Evolutionary conservation across 1,140 invertebrate genomes (phyloP).

Genomic region (Augochlora pura): DNA sequence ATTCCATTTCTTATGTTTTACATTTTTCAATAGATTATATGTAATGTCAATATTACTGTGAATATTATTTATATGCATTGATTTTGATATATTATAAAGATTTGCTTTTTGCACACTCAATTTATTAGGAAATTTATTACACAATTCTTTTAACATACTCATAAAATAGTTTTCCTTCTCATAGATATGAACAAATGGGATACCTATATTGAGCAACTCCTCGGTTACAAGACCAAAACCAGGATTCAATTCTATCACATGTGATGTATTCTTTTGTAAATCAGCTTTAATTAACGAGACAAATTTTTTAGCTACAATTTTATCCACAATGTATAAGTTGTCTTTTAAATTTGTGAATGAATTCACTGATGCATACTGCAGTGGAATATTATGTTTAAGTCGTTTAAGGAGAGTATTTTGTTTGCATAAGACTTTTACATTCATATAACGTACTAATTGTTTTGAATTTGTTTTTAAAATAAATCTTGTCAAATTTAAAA

Average conservation of each 20-base stretch:
- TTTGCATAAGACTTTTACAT: neutral
- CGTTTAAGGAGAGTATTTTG: neutral
- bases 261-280: slow-evolving; percentile 43
- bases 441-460: neutral
- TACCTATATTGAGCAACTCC: slow-evolving; percentile 62
- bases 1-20: slow-evolving; percentile 51
- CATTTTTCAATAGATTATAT: slow-evolving; percentile 32
- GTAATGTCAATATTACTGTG: neutral
- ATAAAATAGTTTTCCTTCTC: slow-evolving; percentile 49
- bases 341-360: rapidly evolving
- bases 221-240: slow-evolving; percentile 68
- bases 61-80: neutral
- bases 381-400: neutral
- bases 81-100: slow-evolving; percentile 25
- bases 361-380: neutral
- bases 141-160: slow-evolving; percentile 14
- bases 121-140: slow-evolving; percentile 36
- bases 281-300: slow-evolving; percentile 57
- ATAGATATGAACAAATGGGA: slow-evolving; percentile 60
- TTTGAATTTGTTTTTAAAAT: neutral
- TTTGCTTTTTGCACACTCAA: slow-evolving; percentile 41
- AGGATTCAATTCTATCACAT: slow-evolving; percentile 68
- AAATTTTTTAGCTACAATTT: slow-evolving; percentile 44
- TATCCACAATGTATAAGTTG: slow-evolving; percentile 56
- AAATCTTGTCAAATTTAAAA: neutral